phyloP scores from a whole-genome alignment of 1,140 invertebrate species.

The Lepeophtheirus salmonis region DNA sequence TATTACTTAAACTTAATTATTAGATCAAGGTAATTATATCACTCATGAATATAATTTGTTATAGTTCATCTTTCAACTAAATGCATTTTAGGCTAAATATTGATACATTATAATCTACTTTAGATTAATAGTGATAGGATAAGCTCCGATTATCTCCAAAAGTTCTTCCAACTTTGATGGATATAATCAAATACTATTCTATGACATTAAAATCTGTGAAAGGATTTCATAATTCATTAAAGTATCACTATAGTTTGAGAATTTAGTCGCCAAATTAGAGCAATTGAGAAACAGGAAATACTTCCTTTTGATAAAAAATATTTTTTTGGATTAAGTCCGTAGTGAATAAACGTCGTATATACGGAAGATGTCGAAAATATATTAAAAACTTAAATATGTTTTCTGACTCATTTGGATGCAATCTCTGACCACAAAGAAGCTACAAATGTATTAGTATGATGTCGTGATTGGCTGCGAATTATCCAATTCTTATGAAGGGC shows the following conservation, averaged over 20 bases:
- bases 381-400: constrained; percentile 76
- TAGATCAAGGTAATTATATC: background rate
- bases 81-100: background rate
- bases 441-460: constrained; percentile 57
- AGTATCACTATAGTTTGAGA: constrained; percentile 72
- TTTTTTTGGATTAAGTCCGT: constrained; percentile 67
- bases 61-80: background rate
- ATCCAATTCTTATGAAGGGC: constrained; percentile 66
- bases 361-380: constrained; percentile 78
- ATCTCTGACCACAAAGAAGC: constrained; percentile 64
- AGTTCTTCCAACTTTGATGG: constrained; percentile 1
- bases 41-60: background rate
- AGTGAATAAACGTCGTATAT: constrained; percentile 52
- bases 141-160: background rate
- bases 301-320: constrained; percentile 84
- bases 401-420: constrained; percentile 60
- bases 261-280: constrained; percentile 63
- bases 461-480: constrained; percentile 85
- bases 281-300: constrained; percentile 53
- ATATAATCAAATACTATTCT: background rate
- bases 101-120: background rate
- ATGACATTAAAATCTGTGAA: background rate
- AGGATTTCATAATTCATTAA: constrained; percentile 46
- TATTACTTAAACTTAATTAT: background rate
- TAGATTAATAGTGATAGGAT: constrained; percentile 1